A percentile compares a stretch with the other conserved stretches of the same genome.
These are phyloP conservation scores for Trachythela sp. DNA, from an alignment of 64 coral and sea anemone species.

Conservation along the genomic window DNA sequence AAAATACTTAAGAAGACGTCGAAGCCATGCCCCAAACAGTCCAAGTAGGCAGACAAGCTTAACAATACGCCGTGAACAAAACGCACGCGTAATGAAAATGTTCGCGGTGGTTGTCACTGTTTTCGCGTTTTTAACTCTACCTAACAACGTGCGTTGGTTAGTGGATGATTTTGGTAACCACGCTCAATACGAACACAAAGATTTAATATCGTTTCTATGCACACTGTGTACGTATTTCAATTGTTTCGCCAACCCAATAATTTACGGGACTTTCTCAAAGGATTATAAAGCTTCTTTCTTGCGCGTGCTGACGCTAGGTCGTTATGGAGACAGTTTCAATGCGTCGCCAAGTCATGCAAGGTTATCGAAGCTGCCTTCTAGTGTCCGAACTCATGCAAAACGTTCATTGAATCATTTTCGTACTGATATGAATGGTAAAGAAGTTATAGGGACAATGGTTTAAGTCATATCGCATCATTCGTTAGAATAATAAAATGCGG, in stretches of 20 bases:
- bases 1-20: neutral
- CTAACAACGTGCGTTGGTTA: neutral
- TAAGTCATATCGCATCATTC: neutral
- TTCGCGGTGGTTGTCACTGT: constrained; percentile 1
- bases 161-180: neutral
- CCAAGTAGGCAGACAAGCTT: neutral
- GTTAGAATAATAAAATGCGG: too few relatives aligned
- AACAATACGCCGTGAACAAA: neutral
- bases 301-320: neutral
- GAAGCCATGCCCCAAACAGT: neutral
- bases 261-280: neutral
- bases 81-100: constrained; percentile 15
- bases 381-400: neutral
- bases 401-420: neutral
- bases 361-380: neutral
- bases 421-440: neutral
- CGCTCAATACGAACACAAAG: neutral
- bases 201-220: neutral
- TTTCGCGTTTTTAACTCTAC: constrained; percentile 1
- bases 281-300: neutral
- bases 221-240: neutral
- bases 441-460: neutral
- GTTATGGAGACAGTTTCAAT: neutral
- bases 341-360: neutral
- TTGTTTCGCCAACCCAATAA: neutral